Percentiles rank a stretch among this genome's conserved stretches.
Evolutionary conservation across 2,797 vertebrate species (phyloP).

Genomic region (Brachymystax lenok): DNA sequence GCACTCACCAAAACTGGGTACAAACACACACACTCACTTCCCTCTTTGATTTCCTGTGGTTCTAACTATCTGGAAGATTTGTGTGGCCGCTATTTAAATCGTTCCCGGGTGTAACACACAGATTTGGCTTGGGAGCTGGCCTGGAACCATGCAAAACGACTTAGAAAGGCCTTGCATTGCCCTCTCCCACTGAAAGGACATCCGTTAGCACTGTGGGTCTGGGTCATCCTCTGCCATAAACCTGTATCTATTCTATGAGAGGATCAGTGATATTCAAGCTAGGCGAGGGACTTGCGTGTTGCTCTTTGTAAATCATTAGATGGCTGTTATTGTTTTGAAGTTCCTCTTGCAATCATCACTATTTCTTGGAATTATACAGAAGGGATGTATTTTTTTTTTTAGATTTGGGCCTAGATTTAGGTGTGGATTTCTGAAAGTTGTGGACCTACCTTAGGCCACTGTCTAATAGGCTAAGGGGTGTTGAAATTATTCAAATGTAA

Average conservation of each 20-base stretch:
- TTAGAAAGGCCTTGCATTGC: not conserved
- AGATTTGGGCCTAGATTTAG: too few species aligned
- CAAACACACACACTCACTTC: not conserved
- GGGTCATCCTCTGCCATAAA: not conserved
- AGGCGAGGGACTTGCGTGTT: too few species aligned
- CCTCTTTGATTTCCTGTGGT: not conserved
- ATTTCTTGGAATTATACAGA: too few species aligned
- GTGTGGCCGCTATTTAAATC: conserved; percentile 47
- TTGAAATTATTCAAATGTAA: not conserved
- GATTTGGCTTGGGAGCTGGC: conserved; percentile 30
- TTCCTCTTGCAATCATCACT: not conserved
- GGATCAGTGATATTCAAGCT: not conserved
- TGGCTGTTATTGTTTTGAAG: not conserved
- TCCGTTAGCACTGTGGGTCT: not conserved
- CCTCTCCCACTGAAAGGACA: not conserved
- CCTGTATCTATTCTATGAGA: too few species aligned
- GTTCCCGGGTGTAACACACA: conserved; percentile 18
- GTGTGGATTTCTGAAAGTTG: too few species aligned
- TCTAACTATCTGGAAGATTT: conserved; percentile 30
- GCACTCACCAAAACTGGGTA: not conserved
- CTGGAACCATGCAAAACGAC: conserved; percentile 44
- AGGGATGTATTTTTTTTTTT: too few species aligned
- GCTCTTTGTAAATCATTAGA: not conserved
- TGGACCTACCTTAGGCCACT: too few species aligned
- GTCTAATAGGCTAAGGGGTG: too few species aligned